phyloP scores from a whole-genome alignment of 2,888 invertebrate species.

The Drepana falcataria region DNA sequence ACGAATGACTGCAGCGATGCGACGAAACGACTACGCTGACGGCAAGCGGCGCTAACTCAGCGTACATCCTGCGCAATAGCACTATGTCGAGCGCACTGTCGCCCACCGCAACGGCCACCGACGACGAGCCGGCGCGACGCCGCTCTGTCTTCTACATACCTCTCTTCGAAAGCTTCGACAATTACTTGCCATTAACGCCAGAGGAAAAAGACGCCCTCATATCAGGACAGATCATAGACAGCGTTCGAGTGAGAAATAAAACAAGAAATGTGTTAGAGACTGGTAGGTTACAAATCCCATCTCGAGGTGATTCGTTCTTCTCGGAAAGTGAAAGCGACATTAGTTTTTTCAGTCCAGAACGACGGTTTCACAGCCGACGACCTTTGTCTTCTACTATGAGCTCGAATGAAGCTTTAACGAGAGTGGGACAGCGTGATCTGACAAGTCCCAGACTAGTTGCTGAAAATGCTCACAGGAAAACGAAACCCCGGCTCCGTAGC shows the following conservation, averaged over 20 bases:
- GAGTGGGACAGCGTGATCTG: constrained; percentile 59
- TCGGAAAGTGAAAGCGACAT: constrained; percentile 72
- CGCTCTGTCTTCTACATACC: constrained; percentile 88
- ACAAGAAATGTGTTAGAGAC: constrained; percentile 50
- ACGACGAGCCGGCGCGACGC: constrained; percentile 77
- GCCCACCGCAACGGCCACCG: constrained; percentile 48
- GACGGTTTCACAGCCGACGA: constrained; percentile 39
- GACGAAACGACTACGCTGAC: constrained; percentile 43
- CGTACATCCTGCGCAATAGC: constrained; percentile 52
- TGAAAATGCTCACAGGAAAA: constrained; percentile 50
- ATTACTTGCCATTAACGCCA: constrained; percentile 75
- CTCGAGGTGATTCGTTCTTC: constrained; percentile 58
- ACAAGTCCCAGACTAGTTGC: constrained; percentile 63
- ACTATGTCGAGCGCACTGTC: constrained; percentile 64
- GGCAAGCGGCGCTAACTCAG: constrained; percentile 53
- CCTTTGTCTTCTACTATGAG: constrained; percentile 66
- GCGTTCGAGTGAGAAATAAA: constrained; percentile 42
- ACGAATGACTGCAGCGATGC: constrained; percentile 58
- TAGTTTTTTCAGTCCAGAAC: constrained; percentile 59
- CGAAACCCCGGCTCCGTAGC: constrained; percentile 60
- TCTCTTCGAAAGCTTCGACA: constrained; percentile 80
- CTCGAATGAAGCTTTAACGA: constrained; percentile 64
- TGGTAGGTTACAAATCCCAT: constrained; percentile 44
- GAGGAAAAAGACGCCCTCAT: constrained; percentile 70
- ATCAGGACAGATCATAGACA: constrained; percentile 49